phyloP scores from a whole-genome alignment of 1,140 invertebrate genomes.

The Odontomachus brunneus region DNA sequence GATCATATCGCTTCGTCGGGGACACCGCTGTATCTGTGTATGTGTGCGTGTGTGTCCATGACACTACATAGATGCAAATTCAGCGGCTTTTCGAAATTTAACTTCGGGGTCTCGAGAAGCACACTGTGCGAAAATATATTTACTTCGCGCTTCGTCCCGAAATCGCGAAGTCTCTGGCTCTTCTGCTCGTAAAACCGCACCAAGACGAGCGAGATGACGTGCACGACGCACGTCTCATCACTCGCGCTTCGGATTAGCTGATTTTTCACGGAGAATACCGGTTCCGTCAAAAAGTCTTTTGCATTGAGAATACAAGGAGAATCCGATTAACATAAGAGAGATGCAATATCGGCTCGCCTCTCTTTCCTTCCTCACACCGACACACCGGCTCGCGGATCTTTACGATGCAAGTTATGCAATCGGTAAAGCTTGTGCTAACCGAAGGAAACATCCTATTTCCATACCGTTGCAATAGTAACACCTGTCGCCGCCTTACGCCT shows the following conservation, averaged over 20 bases:
- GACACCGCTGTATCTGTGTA: too few species aligned
- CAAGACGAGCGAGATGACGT: too few species aligned
- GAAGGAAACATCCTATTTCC: neutral
- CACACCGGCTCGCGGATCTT: neutral
- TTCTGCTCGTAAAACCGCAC: neutral
- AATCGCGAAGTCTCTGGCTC: neutral
- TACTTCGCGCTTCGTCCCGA: neutral
- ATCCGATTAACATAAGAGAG: neutral
- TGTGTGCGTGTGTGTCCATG: too few species aligned
- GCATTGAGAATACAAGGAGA: neutral
- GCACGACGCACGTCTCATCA: too few species aligned
- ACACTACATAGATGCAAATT: constrained; percentile 24
- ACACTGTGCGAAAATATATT: neutral
- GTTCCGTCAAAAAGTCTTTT: neutral
- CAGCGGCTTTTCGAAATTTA: neutral
- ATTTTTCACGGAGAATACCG: neutral
- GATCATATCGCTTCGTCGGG: neutral
- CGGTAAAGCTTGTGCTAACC: neutral
- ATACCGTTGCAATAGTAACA: constrained; percentile 25
- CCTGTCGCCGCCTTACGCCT: neutral
- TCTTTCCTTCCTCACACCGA: neutral
- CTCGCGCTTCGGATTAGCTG: too few species aligned
- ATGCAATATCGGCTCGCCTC: neutral
- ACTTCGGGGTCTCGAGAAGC: neutral
- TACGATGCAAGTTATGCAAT: constrained; percentile 31